Evolutionary conservation across 2,888 invertebrate species (phyloP).

Genomic region (Cephus rjabovi): DNA sequence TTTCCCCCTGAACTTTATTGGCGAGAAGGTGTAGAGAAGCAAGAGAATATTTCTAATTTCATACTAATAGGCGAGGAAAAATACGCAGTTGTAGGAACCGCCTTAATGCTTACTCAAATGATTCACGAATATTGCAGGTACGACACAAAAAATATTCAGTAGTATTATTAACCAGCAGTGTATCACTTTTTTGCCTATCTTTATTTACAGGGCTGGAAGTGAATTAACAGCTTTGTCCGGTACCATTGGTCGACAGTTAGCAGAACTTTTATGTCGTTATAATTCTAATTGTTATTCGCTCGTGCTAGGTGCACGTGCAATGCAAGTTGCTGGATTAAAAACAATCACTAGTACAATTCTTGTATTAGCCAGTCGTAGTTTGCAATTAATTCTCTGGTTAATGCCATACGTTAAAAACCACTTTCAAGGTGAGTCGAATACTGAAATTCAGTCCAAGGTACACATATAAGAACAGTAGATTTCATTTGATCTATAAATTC

Average conservation of each 20-base stretch:
- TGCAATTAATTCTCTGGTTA: constrained; percentile 85
- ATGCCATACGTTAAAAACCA: constrained; percentile 79
- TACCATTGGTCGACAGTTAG: constrained; percentile 84
- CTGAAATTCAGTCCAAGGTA: background rate
- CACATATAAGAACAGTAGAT: background rate
- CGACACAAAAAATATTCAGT: background rate
- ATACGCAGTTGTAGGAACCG: constrained; percentile 84
- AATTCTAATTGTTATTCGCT: constrained; percentile 93
- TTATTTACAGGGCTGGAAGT: constrained; percentile 55
- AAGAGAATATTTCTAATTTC: constrained; percentile 44
- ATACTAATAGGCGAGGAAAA: constrained; percentile 77
- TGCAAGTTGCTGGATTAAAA: constrained; percentile 92
- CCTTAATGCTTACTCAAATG: constrained; percentile 88
- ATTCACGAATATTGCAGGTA: constrained; percentile 90
- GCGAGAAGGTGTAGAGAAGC: constrained; percentile 60
- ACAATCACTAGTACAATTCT: constrained; percentile 96
- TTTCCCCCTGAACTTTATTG: constrained; percentile 63
- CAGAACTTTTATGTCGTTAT: constrained; percentile 89
- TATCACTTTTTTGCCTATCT: constrained; percentile 1
- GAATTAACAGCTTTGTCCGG: constrained; percentile 83
- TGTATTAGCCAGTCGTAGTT: constrained; percentile 84
- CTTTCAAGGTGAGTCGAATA: constrained; percentile 69
- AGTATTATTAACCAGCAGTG: background rate
- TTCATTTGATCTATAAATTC: background rate
- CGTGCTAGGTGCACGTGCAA: constrained; percentile 95